Conservation (phyloP, 2,797 vertebrate genomes). For the Euthynnus affinis region DNA sequence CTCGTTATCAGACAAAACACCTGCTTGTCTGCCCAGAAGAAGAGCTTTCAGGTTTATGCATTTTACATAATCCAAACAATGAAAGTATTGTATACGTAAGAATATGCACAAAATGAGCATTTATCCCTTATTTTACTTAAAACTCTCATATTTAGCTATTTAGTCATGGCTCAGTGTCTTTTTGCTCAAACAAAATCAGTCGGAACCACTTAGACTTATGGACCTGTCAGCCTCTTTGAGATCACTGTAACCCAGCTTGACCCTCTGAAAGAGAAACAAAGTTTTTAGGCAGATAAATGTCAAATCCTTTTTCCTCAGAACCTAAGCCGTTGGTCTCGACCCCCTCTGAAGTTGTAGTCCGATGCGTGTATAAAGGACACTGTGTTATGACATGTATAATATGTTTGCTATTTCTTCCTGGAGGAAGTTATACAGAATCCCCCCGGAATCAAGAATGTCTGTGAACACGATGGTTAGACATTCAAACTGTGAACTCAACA, state of each 20-base stretch:
- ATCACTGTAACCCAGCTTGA: constrained; percentile 47
- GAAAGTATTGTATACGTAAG: neutral
- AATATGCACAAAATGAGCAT: neutral
- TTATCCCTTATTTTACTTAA: neutral
- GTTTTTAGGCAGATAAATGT: constrained; percentile 55
- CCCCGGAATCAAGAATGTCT: constrained; percentile 23
- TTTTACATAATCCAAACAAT: constrained; percentile 38
- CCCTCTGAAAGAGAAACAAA: constrained; percentile 43
- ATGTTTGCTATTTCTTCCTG: constrained; percentile 56
- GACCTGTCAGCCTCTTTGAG: constrained; percentile 32
- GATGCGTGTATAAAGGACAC: constrained; percentile 36
- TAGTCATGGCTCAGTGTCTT: constrained; percentile 2
- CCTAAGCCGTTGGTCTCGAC: constrained; percentile 29
- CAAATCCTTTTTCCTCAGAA: constrained; percentile 54
- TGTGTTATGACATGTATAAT: constrained; percentile 62
- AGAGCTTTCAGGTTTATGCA: constrained; percentile 21
- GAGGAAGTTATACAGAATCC: constrained; percentile 31
- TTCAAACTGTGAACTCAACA: constrained; percentile 4
- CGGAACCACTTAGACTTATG: constrained; percentile 8
- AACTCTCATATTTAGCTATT: neutral
- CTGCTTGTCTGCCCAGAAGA: constrained; percentile 43
- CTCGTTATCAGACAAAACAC: constrained; percentile 75
- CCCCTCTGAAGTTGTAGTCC: constrained; percentile 39
- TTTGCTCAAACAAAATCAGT: constrained; percentile 29
- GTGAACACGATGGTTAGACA: constrained; percentile 9